phyloP scores from a whole-genome alignment of 2,797 vertebrate genomes.

The Ceryle rudis region DNA sequence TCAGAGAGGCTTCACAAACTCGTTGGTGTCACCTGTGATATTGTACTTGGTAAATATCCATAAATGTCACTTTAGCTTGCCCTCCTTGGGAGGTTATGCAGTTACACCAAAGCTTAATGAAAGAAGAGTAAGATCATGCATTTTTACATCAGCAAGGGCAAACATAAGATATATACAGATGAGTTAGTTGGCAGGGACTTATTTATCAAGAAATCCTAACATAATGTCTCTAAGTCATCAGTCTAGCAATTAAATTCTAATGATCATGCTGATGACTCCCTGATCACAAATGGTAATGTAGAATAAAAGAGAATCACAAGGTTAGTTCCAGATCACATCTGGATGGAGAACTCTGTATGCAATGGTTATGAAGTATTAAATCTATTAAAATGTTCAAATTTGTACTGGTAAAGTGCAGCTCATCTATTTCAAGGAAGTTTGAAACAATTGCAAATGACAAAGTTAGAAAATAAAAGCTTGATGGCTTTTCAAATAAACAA shows the following conservation, averaged over 20 bases:
- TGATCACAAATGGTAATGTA: neutral
- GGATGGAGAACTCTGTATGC: neutral
- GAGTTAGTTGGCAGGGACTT: neutral
- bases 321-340: neutral
- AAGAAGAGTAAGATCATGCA: neutral
- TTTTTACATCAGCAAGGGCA: neutral
- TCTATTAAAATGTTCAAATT: neutral
- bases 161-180: neutral
- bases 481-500: neutral
- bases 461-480: neutral
- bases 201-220: neutral
- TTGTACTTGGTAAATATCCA: neutral
- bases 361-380: neutral
- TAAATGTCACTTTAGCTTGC: neutral
- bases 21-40: neutral
- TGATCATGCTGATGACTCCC: neutral
- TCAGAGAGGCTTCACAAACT: neutral
- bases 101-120: neutral
- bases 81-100: neutral
- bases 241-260: neutral
- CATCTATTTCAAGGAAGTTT: neutral
- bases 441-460: neutral
- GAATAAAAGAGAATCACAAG: neutral
- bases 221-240: neutral
- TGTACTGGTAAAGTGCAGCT: neutral